Percentiles rank a stretch among this genome's conserved stretches.
Conservation (phyloP, 2,888 invertebrate genomes). For the Chalcosyrphus nemorum region DNA sequence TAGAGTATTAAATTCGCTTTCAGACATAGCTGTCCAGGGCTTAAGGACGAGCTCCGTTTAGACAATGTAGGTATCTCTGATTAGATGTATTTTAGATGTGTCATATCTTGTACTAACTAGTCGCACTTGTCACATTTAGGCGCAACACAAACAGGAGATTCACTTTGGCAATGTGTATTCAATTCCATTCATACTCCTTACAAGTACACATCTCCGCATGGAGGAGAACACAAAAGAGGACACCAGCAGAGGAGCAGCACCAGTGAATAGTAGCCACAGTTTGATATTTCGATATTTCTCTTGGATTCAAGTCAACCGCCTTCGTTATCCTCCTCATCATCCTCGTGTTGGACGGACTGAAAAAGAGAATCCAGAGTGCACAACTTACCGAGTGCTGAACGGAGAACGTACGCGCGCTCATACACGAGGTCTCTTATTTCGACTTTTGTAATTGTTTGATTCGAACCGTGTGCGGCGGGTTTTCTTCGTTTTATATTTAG, state of each 20-base stretch:
- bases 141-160: constrained; percentile 42
- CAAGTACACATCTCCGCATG: constrained; percentile 9
- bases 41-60: too few species aligned
- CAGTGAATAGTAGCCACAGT: constrained; percentile 48
- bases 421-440: constrained; percentile 58
- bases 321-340: background rate
- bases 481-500: constrained; percentile 62
- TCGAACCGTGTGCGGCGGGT: constrained; percentile 68
- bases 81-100: too few species aligned
- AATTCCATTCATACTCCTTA: constrained; percentile 43
- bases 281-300: constrained; percentile 64
- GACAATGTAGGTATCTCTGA: too few species aligned
- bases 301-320: constrained; percentile 29
- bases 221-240: constrained; percentile 42
- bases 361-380: constrained; percentile 32
- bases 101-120: constrained; percentile 22
- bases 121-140: constrained; percentile 50
- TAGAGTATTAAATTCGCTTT: too few species aligned
- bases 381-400: constrained; percentile 32
- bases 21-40: too few species aligned
- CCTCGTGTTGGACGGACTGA: background rate
- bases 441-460: constrained; percentile 72
- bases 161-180: constrained; percentile 40
- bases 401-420: constrained; percentile 23
- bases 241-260: constrained; percentile 20